Base-by-base conservation (phyloP, 2,113 vertebrate species). In the Plecturocebus donacophilus region DNA sequence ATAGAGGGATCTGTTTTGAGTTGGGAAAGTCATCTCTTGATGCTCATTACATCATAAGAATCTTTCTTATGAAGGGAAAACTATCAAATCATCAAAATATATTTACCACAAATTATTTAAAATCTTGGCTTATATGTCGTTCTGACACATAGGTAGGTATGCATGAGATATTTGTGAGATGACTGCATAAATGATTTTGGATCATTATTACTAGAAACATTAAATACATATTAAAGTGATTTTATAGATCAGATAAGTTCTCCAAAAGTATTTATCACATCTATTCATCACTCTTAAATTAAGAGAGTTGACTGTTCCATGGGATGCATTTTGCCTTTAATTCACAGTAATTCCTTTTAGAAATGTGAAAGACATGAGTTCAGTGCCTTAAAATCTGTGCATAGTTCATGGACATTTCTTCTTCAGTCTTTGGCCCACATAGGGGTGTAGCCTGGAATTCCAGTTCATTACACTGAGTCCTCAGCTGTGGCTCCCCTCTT, bases 391-490 rank as follows among this genome's bases (percentile, higher is more conserved):
- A 97, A 96, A 85, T 21, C 56, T 94, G 68, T 54, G 27, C 38
- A 30, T 42, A 49, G 82, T 91, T 97, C 54, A 84, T 38, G 73
- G 84, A 92, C n/a, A 97, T 96, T 77, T 92, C 91, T 77, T 90
- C 88, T 90, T 66, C 54, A 47, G 23, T 49, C 71, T 97, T 92
- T 92, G 93, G n/a, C 73, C 81, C 73, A 76, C 81, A 85, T 54
- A 90, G 9, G 87, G 85, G 97, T 88, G 92, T 96, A 92, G 86
- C 75, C 56, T 97, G 96, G 97, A 98, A 97, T 97, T 94, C 93
- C 83, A 61, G 35, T n/a, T 95, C 73, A 64, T 97, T 77, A 83
- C 92, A 45, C 20, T 0, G 30, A 95, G 86, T 88, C 68, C 81
- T 97, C 66, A 42, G 58, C 89, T 94, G 66, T 79, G 94, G 32